phyloP scores from a whole-genome alignment of 2,888 invertebrate species.

The Augochlorella aurata region DNA sequence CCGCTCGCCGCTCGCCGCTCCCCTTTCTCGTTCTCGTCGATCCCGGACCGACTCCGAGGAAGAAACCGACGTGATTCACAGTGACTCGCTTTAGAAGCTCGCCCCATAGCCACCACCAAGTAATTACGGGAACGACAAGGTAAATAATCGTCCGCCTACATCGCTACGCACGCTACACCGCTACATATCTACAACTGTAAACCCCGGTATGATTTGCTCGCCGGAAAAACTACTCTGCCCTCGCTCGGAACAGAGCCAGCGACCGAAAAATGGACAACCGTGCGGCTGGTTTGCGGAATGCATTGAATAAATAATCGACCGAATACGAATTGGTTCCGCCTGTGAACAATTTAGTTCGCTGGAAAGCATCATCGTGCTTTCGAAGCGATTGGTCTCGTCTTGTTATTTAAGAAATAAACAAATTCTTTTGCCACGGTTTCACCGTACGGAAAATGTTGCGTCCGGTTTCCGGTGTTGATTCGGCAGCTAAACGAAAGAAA shows the following conservation, averaged over 20 bases:
- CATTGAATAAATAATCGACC: too few species aligned
- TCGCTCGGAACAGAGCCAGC: not conserved
- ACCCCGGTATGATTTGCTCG: conserved; percentile 51
- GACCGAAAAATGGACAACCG: not conserved
- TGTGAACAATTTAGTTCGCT: too few species aligned
- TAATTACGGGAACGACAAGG: conserved; percentile 67
- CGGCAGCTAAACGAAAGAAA: too few species aligned
- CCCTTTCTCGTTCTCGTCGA: conserved; percentile 25
- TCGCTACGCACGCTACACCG: conserved; percentile 32
- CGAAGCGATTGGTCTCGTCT: too few species aligned
- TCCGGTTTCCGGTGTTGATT: too few species aligned
- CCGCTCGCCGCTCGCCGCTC: not conserved
- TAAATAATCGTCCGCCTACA: conserved; percentile 69
- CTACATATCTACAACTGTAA: conserved; percentile 36
- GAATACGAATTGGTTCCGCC: too few species aligned
- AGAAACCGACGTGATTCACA: conserved; percentile 61
- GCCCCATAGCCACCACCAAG: conserved; percentile 59
- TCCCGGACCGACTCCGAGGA: conserved; percentile 3
- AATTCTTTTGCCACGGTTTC: too few species aligned
- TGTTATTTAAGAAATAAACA: too few species aligned
- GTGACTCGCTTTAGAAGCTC: conserved; percentile 57
- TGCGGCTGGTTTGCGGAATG: too few species aligned
- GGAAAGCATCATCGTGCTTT: too few species aligned
- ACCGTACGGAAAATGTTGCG: too few species aligned
- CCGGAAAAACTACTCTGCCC: conserved; percentile 32